These are phyloP conservation scores for Pseudotriccus pelzelni DNA, from an alignment of 2,797 vertebrate species.

Conservation along the genomic window DNA sequence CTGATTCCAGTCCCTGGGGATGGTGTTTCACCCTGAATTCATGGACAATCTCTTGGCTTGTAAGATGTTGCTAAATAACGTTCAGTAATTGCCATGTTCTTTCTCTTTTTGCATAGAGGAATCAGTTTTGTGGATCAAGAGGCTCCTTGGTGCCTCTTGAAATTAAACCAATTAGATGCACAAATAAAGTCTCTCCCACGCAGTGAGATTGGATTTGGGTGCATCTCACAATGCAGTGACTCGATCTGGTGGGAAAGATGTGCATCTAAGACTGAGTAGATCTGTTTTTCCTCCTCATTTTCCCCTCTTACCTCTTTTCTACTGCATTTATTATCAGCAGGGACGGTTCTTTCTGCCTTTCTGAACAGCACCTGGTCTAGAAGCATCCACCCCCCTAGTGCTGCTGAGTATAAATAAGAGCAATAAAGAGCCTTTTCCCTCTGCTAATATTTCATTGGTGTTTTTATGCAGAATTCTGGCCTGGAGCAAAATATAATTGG, in stretches of 20 bases:
- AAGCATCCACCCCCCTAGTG: neutral
- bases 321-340: neutral
- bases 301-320: neutral
- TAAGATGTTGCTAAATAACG: neutral
- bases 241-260: neutral
- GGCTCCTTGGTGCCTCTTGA: neutral
- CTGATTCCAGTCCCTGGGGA: neutral
- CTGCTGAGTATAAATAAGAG: neutral
- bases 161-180: neutral
- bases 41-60: rapidly evolving
- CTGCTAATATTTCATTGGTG: neutral
- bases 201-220: neutral
- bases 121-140: neutral
- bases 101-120: neutral
- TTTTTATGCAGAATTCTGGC: slow-evolving; percentile 19
- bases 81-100: neutral
- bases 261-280: neutral
- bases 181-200: neutral
- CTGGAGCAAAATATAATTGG: neutral
- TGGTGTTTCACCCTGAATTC: neutral
- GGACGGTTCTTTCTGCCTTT: neutral
- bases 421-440: neutral
- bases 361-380: neutral
- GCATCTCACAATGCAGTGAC: neutral
- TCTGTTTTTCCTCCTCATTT: neutral